Conservation (phyloP, 2,888 invertebrate species). For the Escarpia spicata region DNA sequence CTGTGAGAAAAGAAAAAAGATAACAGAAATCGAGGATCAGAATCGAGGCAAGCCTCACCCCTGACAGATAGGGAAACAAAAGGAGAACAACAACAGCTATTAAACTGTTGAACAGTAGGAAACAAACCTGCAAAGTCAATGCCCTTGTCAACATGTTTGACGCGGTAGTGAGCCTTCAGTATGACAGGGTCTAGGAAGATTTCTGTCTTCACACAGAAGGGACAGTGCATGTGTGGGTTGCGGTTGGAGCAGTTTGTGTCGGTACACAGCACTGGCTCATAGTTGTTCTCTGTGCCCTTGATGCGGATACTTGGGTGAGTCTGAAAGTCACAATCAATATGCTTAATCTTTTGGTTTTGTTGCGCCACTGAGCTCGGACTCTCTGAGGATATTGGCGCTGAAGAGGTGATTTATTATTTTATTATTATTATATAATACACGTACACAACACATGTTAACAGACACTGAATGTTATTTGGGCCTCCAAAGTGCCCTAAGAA, state of each 20-base stretch:
- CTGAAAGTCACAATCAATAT: slow-evolving; percentile 29
- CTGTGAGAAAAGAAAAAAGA: too few relatives aligned
- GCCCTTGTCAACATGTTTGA: slow-evolving; percentile 66
- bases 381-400: too few relatives aligned
- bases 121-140: slow-evolving; percentile 63
- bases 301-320: slow-evolving; percentile 63
- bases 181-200: slow-evolving; percentile 62
- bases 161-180: slow-evolving; percentile 64
- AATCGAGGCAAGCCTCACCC: too few relatives aligned
- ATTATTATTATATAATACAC: too few relatives aligned
- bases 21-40: too few relatives aligned
- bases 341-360: too few relatives aligned
- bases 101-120: neutral
- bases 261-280: slow-evolving; percentile 57
- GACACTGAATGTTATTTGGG: too few relatives aligned
- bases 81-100: neutral
- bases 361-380: too few relatives aligned
- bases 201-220: slow-evolving; percentile 63
- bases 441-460: too few relatives aligned
- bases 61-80: neutral
- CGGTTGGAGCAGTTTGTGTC: slow-evolving; percentile 55
- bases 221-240: slow-evolving; percentile 63
- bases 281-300: slow-evolving; percentile 63
- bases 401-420: too few relatives aligned
- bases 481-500: too few relatives aligned